A percentile compares a stretch with the other conserved stretches of the same genome.
phyloP scores from a whole-genome alignment of 2,797 vertebrate species.

The Peromyscus eremicus region DNA sequence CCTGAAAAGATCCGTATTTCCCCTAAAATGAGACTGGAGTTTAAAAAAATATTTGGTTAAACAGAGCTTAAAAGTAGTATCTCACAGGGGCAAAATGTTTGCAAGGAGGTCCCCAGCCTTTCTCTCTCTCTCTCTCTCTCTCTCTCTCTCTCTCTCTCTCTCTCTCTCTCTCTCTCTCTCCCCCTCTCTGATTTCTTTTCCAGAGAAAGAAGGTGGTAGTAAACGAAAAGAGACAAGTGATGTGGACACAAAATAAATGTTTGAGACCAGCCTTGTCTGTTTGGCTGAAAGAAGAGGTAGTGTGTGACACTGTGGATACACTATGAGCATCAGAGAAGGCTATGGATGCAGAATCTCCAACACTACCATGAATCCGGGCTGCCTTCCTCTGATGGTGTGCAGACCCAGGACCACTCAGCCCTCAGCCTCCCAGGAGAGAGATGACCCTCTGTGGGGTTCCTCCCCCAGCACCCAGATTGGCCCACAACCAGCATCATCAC shows the following conservation, averaged over 20 bases:
- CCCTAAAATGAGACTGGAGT: conserved; percentile 70
- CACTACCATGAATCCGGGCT: neutral
- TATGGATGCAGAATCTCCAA: neutral
- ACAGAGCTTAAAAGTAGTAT: conserved; percentile 76
- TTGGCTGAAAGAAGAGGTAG: neutral
- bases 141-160: too few relatives aligned
- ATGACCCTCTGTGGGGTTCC: neutral
- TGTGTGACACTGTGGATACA: rapidly evolving
- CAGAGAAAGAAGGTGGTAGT: neutral
- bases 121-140: too few relatives aligned
- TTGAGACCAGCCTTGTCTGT: neutral
- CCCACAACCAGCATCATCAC: neutral
- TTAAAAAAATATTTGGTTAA: conserved; percentile 63
- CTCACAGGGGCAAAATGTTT: conserved; percentile 51
- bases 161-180: too few relatives aligned
- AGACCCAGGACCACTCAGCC: neutral
- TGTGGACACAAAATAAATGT: neutral
- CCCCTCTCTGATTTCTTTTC: neutral
- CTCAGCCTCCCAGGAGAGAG: neutral
- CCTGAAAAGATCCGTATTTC: conserved; percentile 63
- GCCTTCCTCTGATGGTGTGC: neutral
- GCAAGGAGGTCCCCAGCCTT: neutral
- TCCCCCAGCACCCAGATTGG: neutral
- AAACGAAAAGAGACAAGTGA: conserved; percentile 35
- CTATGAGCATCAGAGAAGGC: neutral